Evolutionary conservation across 2,113 vertebrate genomes (phyloP).

Genomic region (Enhydra lutris): DNA sequence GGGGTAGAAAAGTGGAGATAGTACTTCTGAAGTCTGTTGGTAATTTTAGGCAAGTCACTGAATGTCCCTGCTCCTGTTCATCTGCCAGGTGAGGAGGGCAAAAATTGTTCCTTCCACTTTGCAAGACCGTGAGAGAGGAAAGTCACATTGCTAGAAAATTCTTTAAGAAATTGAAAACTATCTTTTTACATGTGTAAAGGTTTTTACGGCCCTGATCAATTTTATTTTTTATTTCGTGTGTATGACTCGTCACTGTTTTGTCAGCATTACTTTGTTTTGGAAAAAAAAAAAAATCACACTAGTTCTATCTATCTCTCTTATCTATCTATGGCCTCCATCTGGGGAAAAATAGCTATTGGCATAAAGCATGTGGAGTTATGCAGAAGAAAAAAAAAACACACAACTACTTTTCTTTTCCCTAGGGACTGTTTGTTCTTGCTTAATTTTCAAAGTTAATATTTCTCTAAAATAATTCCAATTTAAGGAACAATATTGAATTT

Average conservation of each 20-base stretch:
- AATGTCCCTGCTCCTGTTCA: not conserved
- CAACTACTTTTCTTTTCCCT: not conserved
- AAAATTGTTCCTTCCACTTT: not conserved
- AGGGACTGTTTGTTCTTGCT: not conserved
- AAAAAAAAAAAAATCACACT: not conserved
- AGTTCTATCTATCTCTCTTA: not conserved
- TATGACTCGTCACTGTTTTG: not conserved
- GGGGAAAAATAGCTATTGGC: not conserved
- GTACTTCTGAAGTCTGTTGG: not conserved
- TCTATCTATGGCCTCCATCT: not conserved
- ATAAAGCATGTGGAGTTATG: not conserved
- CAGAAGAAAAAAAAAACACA: not conserved
- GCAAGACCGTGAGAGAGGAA: not conserved
- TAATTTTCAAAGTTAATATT: not conserved
- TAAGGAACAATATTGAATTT: conserved; percentile 26
- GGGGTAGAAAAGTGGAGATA: not conserved
- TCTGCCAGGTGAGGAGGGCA: not conserved
- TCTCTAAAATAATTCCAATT: not conserved
- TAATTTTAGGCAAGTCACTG: not conserved
- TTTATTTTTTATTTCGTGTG: not conserved
- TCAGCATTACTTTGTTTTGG: not conserved
- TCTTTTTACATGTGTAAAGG: not conserved
- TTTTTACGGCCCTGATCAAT: not conserved
- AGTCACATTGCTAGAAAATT: not conserved
- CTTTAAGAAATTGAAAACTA: not conserved